A percentile compares a stretch with the other conserved stretches of the same genome.
These are phyloP conservation scores for Enteromius argenteus DNA, from an alignment of 2,797 vertebrate species.

Conservation along the genomic window DNA sequence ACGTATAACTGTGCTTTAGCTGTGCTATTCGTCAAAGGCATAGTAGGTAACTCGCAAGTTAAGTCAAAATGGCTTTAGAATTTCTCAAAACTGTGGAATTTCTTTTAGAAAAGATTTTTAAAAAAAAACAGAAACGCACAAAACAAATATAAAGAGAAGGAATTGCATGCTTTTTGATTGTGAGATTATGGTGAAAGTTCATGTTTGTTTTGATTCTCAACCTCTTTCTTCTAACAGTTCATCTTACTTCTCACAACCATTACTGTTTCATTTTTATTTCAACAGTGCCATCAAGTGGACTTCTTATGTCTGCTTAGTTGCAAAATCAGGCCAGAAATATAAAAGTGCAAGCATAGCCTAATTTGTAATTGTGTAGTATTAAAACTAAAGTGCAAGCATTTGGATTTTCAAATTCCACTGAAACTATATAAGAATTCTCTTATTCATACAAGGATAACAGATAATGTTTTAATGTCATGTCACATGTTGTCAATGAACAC, in stretches of 20 bases:
- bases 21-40: background rate
- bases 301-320: background rate
- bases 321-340: background rate
- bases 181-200: background rate
- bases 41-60: background rate
- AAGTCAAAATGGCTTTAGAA: background rate
- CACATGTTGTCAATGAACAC: conserved; percentile 66
- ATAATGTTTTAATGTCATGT: conserved; percentile 43
- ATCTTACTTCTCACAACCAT: background rate
- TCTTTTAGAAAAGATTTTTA: background rate
- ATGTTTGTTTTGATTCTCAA: background rate
- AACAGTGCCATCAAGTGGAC: conserved; percentile 58
- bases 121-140: background rate
- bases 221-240: background rate
- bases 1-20: background rate
- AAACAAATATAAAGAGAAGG: background rate
- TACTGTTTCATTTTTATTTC: conserved; percentile 15
- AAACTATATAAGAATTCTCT: background rate
- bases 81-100: background rate
- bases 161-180: background rate
- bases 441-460: conserved; percentile 19
- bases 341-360: background rate
- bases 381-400: background rate
- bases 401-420: conserved; percentile 10
- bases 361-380: background rate